These are phyloP conservation scores for Vollenhovia emeryi DNA, from an alignment of 1,140 invertebrate genomes.

Conservation along the genomic window DNA sequence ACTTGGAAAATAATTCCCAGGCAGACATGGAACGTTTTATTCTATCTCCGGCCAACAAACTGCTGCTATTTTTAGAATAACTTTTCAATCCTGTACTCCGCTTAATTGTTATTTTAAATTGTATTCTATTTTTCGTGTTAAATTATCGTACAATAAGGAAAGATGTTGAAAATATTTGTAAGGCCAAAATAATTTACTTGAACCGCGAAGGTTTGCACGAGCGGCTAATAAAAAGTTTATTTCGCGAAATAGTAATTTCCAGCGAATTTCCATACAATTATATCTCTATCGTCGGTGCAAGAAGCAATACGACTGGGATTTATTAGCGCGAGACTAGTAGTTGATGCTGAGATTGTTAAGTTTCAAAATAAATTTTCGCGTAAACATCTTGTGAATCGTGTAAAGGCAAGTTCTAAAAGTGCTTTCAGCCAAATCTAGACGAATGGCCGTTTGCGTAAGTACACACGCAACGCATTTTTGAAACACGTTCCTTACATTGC, in stretches of 20 bases:
- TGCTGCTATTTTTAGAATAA: neutral
- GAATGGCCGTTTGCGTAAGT: conserved; percentile 3
- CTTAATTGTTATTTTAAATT: conserved; percentile 13
- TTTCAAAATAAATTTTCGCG: conserved; percentile 1
- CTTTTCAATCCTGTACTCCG: neutral
- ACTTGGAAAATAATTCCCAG: conserved; percentile 2
- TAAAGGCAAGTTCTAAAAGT: conserved; percentile 13
- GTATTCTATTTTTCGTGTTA: neutral
- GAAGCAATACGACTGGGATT: neutral
- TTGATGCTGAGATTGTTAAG: neutral
- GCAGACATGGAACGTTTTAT: neutral
- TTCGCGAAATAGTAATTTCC: neutral
- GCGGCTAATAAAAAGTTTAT: neutral
- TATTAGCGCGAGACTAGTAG: neutral
- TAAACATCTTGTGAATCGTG: neutral
- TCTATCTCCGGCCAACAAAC: neutral
- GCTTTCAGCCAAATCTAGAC: conserved; percentile 11
- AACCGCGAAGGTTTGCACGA: neutral
- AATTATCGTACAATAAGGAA: neutral
- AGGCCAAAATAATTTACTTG: neutral
- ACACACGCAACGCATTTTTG: conserved; percentile 22
- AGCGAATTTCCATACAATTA: neutral
- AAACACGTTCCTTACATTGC: conserved; percentile 25
- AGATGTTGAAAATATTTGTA: neutral
- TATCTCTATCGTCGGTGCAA: neutral